phyloP scores from a whole-genome alignment of 2,888 invertebrate species.

The Frankliniella fusca region DNA sequence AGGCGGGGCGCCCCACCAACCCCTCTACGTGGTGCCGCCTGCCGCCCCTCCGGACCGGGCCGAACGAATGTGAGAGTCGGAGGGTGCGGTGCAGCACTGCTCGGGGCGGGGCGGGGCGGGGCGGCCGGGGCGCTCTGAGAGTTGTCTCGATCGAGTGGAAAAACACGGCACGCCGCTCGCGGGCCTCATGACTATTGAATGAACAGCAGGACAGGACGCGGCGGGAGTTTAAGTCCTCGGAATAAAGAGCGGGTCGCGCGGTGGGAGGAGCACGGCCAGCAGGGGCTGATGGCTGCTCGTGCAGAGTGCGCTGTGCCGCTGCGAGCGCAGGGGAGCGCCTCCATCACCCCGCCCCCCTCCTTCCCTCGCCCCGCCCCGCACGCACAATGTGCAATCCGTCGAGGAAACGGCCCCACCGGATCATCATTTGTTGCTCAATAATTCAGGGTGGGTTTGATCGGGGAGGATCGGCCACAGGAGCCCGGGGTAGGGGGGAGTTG shows the following conservation, averaged over 20 bases:
- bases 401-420: neutral
- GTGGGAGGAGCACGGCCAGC: neutral
- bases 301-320: neutral
- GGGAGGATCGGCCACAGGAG: neutral
- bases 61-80: too few relatives aligned
- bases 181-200: too few relatives aligned
- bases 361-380: neutral
- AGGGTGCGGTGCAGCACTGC: neutral
- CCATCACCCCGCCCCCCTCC: neutral
- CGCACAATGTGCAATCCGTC: constrained; percentile 2
- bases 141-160: too few relatives aligned
- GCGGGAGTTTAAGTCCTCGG: too few relatives aligned
- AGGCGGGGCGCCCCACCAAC: too few relatives aligned
- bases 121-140: neutral
- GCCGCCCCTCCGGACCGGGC: too few relatives aligned
- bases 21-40: too few relatives aligned
- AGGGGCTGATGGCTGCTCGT: neutral
- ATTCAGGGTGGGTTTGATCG: constrained; percentile 13
- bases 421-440: neutral
- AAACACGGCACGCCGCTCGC: too few relatives aligned
- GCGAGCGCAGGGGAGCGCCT: neutral
- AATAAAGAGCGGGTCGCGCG: neutral
- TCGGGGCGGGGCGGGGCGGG: neutral
- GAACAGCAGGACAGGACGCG: too few relatives aligned
- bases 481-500: neutral